phyloP scores from a whole-genome alignment of 1,140 invertebrate species.

The Brachionus sp. region DNA sequence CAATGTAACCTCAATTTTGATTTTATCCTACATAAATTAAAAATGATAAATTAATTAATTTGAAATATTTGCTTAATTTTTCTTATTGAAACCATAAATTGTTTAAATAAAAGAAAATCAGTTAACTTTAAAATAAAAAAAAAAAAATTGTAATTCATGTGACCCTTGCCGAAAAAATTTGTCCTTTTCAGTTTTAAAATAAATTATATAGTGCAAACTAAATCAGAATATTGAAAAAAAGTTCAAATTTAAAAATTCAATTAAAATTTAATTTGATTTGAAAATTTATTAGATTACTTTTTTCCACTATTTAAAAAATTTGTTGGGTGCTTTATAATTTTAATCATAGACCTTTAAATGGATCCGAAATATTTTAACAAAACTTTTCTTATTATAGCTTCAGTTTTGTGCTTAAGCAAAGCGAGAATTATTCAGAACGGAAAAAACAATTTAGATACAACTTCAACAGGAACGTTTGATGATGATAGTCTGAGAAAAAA shows the following conservation, averaged over 20 bases:
- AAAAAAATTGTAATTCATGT: no score
- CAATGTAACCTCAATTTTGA: no score
- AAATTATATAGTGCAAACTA: background rate
- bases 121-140: no score
- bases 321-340: background rate
- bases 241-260: background rate
- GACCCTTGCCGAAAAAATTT: no score
- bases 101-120: no score
- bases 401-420: background rate
- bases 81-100: no score
- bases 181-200: background rate
- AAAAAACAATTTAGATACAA: background rate
- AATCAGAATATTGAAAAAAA: background rate
- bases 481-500: conserved; percentile 14
- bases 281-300: no score
- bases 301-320: background rate
- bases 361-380: background rate
- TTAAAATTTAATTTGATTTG: background rate
- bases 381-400: background rate
- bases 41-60: no score
- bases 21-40: no score
- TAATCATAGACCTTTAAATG: background rate
- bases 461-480: background rate
- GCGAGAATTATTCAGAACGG: background rate
- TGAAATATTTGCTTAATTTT: no score